A percentile compares a stretch with the other conserved stretches of the same genome.
phyloP scores from a whole-genome alignment of 2,888 invertebrate genomes.

The Andricus curvator region DNA sequence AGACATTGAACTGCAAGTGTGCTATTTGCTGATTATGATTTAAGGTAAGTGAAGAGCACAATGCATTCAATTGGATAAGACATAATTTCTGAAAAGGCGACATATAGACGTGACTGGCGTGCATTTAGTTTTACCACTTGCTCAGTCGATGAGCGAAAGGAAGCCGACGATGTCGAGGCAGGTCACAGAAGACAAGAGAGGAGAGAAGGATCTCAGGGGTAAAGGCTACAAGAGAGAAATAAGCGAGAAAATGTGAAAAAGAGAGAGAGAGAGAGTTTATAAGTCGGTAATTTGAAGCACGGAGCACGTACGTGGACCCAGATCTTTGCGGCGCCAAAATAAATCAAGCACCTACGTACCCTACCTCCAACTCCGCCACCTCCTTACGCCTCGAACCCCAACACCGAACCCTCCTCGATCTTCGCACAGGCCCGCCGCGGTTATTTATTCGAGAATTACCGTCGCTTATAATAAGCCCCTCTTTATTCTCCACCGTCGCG shows the following conservation, averaged over 20 bases:
- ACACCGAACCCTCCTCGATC: constrained; percentile 66
- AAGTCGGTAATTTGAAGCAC: constrained; percentile 78
- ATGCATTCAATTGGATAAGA: constrained; percentile 6
- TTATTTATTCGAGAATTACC: constrained; percentile 78
- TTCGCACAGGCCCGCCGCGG: constrained; percentile 68
- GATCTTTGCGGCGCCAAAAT: constrained; percentile 77
- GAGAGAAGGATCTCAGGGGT: constrained; percentile 52
- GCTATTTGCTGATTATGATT: constrained; percentile 1
- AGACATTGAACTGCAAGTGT: neutral
- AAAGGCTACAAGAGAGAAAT: constrained; percentile 41
- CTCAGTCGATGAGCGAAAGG: constrained; percentile 37
- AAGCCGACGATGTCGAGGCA: constrained; percentile 44
- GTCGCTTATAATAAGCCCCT: constrained; percentile 78
- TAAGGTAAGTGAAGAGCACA: constrained; percentile 15
- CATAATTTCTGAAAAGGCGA: neutral
- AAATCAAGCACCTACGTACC: constrained; percentile 76
- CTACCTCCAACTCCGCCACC: constrained; percentile 51
- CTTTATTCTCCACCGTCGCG: constrained; percentile 74
- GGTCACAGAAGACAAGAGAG: constrained; percentile 51
- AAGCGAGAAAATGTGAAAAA: constrained; percentile 51
- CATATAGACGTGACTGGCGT: neutral
- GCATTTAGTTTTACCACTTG: constrained; percentile 24
- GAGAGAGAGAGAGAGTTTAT: constrained; percentile 72
- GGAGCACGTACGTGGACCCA: constrained; percentile 77
- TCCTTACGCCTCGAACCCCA: constrained; percentile 48